Base-by-base conservation (phyloP, 2,888 invertebrate genomes). In the Melinaea marsaeus region DNA sequence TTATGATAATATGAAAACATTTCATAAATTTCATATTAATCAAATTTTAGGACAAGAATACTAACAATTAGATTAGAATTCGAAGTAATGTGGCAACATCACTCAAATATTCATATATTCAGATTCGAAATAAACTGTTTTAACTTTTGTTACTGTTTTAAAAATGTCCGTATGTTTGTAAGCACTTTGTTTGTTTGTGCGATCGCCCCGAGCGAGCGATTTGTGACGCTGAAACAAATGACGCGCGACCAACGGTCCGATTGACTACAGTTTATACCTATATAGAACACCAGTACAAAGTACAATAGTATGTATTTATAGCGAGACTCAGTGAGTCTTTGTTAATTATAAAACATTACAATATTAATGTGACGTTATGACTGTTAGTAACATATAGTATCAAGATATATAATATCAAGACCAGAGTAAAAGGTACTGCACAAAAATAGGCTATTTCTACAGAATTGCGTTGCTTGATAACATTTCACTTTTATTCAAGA, bases 171-270 rank as follows among this genome's bases (percentile, higher is more conserved):
- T 62, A 77, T 83, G 77, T 85, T 86, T 84, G 72, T 77, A 80
- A 84, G 80, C 85, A 84, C 86, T 82, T 83, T 84, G 80, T 81
- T 79, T 82, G 79, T 85, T 84, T 83, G 76, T 80, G 80, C 82
- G 82, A 76, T 65, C 59, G 65, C 73, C 65, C 71, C 73, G 76
- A 73, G 76, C 79, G 80, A 74, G 74, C 79, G 81, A 81, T 83
- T 81, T 81, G 85, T 79, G 81, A 79, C 83, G 79, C 81, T 80
- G 75, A 79, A 86, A 85, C 81, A 85, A 88, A 88, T 86, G 88
- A 83, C 77, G 80, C 79, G 79, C 74, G 72, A 75, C 71, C 71
- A 70, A 75, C 74, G 7, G 80, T 77, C 71, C 83, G 79, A 85
- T 84, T 84, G 82, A 81, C 81, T 77, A 67, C 42, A 35, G 32